A percentile compares a stretch with the other conserved stretches of the same genome.
phyloP scores from a whole-genome alignment of 64 coral and sea anemone genomes.

The Cladopsammia gracilis region DNA sequence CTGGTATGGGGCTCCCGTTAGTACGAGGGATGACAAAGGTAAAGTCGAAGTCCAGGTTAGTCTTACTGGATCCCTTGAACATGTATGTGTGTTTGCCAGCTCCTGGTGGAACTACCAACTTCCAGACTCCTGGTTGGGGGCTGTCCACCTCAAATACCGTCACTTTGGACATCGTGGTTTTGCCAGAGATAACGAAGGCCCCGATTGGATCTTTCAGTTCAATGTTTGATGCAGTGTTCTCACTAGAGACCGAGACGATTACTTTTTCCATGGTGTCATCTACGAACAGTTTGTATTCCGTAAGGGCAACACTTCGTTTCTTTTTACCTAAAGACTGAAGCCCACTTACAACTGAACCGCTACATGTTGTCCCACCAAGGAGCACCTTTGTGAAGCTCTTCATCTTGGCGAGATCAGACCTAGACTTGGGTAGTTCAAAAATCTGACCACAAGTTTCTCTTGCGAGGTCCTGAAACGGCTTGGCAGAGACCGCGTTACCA shows the following conservation, averaged over 20 bases:
- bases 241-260: slow-evolving; percentile 67
- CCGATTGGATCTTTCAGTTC: slow-evolving; percentile 46
- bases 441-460: slow-evolving; percentile 73
- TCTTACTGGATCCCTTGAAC: slow-evolving; percentile 32
- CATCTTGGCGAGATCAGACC: slow-evolving; percentile 40
- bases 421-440: slow-evolving; percentile 9
- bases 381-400: slow-evolving; percentile 6
- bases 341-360: not conserved
- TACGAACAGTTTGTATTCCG: slow-evolving; percentile 27
- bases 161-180: slow-evolving; percentile 18
- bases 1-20: slow-evolving; percentile 10
- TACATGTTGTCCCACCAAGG: slow-evolving; percentile 27
- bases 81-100: slow-evolving; percentile 58
- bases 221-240: slow-evolving; percentile 12
- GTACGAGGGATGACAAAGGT: slow-evolving; percentile 31
- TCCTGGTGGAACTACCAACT: not conserved
- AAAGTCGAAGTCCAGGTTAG: slow-evolving; percentile 63
- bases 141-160: slow-evolving; percentile 61
- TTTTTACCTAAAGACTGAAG: not conserved
- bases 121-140: slow-evolving; percentile 66
- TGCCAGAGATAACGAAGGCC: slow-evolving; percentile 1
- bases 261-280: slow-evolving; percentile 72
- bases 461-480: slow-evolving; percentile 47
- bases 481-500: not conserved
- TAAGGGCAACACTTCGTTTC: slow-evolving; percentile 6